phyloP scores from a whole-genome alignment of 2,888 invertebrate species.

The Hirudinaria manillensis region DNA sequence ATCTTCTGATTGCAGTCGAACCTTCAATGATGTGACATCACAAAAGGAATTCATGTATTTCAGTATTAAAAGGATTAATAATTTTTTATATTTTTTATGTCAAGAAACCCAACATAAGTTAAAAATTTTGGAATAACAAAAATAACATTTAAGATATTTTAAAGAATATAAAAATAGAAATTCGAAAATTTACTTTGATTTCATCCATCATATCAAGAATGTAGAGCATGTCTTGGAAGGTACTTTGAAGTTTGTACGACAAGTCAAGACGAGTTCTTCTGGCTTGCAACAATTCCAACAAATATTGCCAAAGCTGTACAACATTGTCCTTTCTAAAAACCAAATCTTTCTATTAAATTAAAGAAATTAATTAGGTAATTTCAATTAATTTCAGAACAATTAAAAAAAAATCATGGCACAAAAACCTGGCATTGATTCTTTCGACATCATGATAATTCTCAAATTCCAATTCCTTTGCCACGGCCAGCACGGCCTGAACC shows the following conservation, averaged over 20 bases:
- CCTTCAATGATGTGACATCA: constrained; percentile 42
- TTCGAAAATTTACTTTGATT: constrained; percentile 64
- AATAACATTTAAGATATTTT: neutral
- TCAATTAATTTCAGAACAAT: neutral
- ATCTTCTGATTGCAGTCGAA: constrained; percentile 85
- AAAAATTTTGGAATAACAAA: no score
- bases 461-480: constrained; percentile 87
- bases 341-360: neutral
- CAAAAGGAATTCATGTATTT: neutral
- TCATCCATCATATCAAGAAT: constrained; percentile 95
- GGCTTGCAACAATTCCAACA: constrained; percentile 85
- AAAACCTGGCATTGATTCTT: constrained; percentile 63
- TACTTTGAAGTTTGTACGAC: constrained; percentile 89
- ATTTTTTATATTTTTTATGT: neutral
- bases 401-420: neutral
- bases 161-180: neutral
- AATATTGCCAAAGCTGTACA: constrained; percentile 89
- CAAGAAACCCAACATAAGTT: no score
- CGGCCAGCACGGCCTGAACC: constrained; percentile 95
- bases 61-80: neutral
- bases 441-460: constrained; percentile 97
- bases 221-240: constrained; percentile 97
- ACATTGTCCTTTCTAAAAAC: constrained; percentile 82
- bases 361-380: neutral
- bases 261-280: constrained; percentile 86